These are phyloP conservation scores for Microchrysa polita DNA, from an alignment of 2,888 invertebrate species.

Conservation along the genomic window DNA sequence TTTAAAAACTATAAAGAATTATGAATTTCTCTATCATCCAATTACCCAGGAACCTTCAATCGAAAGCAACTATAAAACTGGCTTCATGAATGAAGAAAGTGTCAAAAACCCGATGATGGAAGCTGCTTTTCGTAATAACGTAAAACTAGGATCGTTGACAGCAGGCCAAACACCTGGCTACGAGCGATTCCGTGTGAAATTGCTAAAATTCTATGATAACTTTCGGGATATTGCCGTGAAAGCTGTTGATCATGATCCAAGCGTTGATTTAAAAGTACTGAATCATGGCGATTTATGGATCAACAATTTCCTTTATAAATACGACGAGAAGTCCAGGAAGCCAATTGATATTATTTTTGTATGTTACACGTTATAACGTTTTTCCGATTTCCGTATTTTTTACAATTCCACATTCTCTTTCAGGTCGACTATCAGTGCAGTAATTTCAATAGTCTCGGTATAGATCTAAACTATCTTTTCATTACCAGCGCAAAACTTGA, in stretches of 20 bases:
- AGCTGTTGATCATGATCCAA: constrained; percentile 54
- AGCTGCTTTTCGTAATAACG: constrained; percentile 58
- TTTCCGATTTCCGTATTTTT: not conserved
- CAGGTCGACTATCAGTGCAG: constrained; percentile 19
- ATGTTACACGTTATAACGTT: constrained; percentile 52
- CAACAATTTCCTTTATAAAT: constrained; percentile 66
- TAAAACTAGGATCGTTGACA: constrained; percentile 60
- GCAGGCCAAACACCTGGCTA: constrained; percentile 64
- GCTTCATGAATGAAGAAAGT: not conserved
- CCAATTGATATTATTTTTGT: constrained; percentile 65
- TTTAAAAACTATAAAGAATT: too few species aligned
- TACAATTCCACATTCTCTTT: not conserved
- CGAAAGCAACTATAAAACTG: constrained; percentile 47
- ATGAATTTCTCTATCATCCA: too few species aligned
- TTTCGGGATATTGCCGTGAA: constrained; percentile 52
- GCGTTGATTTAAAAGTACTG: constrained; percentile 64
- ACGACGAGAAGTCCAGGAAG: constrained; percentile 54
- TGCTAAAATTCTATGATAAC: constrained; percentile 59
- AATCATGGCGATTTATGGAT: constrained; percentile 68
- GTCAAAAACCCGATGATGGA: constrained; percentile 46
- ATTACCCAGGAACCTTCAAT: constrained; percentile 56
- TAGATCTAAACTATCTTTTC: constrained; percentile 28
- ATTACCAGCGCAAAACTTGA: constrained; percentile 5
- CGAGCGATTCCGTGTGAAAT: constrained; percentile 62
- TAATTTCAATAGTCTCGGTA: not conserved